phyloP scores from a whole-genome alignment of 2,797 vertebrate genomes.

The Columba guinea region DNA sequence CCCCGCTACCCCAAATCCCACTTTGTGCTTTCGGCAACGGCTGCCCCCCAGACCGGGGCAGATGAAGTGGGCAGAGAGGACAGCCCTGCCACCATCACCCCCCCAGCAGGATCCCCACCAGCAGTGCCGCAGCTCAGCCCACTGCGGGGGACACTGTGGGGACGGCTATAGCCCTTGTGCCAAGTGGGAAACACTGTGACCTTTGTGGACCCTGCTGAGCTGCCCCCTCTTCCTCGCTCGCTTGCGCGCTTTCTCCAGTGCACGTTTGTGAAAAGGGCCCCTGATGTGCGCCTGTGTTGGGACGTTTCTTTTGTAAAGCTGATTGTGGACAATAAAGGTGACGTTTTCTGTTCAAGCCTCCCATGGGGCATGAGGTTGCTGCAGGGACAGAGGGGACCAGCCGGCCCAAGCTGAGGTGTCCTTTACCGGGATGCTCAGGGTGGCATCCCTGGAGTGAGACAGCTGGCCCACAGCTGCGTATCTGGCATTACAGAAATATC shows the following conservation, averaged over 20 bases:
- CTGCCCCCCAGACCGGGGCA: background rate
- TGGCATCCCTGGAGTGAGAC: background rate
- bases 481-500: background rate
- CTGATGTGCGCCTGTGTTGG: background rate
- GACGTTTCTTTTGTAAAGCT: slow-evolving; percentile 79
- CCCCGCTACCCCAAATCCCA: background rate
- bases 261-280: slow-evolving; percentile 59
- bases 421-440: background rate
- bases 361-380: fast-evolving
- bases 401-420: background rate
- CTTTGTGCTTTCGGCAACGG: background rate
- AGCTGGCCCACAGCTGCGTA: fast-evolving
- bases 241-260: slow-evolving; percentile 53
- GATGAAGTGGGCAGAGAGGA: background rate
- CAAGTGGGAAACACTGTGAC: slow-evolving; percentile 58
- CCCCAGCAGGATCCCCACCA: fast-evolving
- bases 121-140: background rate
- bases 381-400: fast-evolving
- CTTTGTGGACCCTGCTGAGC: background rate
- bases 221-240: background rate
- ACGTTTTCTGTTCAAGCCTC: slow-evolving; percentile 70
- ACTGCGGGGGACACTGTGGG: fast-evolving
- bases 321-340: slow-evolving; percentile 79
- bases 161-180: background rate
- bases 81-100: background rate